Percentiles rank a stretch among this genome's conserved stretches.
Conservation (phyloP, 2,113 vertebrate species). For the Benitochromis conjunctus region DNA sequence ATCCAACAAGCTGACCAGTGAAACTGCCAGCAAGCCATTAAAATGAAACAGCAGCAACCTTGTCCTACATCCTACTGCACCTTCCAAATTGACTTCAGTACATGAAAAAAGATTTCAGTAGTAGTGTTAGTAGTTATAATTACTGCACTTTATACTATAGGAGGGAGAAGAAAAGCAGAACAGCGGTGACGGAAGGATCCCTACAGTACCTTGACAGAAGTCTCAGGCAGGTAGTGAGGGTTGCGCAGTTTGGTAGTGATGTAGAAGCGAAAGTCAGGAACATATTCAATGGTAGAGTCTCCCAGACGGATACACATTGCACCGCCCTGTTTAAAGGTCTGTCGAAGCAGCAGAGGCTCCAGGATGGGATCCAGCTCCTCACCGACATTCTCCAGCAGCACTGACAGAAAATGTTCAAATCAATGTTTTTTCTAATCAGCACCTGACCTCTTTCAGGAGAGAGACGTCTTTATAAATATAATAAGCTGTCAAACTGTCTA, state of each 20-base stretch:
- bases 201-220: conserved; percentile 79
- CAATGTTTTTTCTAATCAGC: neutral
- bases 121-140: neutral
- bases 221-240: conserved; percentile 86
- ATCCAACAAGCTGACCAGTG: neutral
- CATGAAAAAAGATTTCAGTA: neutral
- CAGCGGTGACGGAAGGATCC: neutral
- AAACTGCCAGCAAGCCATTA: neutral
- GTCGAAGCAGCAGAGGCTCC: conserved; percentile 84
- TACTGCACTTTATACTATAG: neutral
- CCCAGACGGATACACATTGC: conserved; percentile 83
- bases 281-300: conserved; percentile 81
- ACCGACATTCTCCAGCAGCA: conserved; percentile 84
- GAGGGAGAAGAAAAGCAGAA: neutral
- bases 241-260: conserved; percentile 89
- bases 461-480: neutral
- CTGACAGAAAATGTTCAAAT: conserved; percentile 53
- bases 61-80: neutral
- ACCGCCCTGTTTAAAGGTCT: conserved; percentile 87
- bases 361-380: conserved; percentile 89
- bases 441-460: neutral
- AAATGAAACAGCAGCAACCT: neutral
- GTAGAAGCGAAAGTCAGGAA: conserved; percentile 85
- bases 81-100: neutral
- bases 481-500: neutral